Evolutionary conservation across 2,113 vertebrate genomes (phyloP).

Genomic region (Aldabrachelys gigantea): DNA sequence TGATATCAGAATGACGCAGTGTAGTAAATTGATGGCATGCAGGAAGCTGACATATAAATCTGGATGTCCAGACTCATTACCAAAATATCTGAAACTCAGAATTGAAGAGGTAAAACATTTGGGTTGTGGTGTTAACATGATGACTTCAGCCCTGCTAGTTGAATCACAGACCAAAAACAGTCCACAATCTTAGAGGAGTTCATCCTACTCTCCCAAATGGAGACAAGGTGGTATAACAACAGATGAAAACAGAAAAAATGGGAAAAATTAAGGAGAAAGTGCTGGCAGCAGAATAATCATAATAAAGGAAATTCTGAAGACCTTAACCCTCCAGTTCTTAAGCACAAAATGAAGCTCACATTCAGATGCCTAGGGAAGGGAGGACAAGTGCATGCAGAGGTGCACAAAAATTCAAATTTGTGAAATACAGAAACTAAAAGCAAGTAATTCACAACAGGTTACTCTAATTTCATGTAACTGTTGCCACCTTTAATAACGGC

Average conservation of each 20-base stretch:
- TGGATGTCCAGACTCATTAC: background rate
- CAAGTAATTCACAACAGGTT: background rate
- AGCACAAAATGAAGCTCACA: background rate
- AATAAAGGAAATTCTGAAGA: background rate
- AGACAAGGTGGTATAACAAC: background rate
- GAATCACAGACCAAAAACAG: background rate
- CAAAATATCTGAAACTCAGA: background rate
- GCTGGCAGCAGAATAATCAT: background rate
- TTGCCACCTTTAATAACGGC: background rate
- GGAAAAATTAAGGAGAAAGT: background rate
- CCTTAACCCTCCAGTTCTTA: background rate
- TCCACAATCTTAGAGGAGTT: background rate
- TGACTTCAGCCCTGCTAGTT: background rate
- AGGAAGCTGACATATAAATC: background rate
- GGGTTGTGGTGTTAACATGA: background rate
- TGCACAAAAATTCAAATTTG: background rate
- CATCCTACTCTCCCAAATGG: background rate
- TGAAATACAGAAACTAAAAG: background rate
- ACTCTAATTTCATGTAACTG: background rate
- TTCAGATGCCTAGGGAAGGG: background rate
- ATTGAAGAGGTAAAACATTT: background rate
- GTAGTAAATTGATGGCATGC: background rate
- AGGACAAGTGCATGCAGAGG: background rate
- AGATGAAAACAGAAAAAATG: background rate
- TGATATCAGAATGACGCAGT: background rate